Percentiles rank a stretch among this genome's conserved stretches.
phyloP scores from a whole-genome alignment of 2,797 vertebrate species.

The Gorsachius magnificus region DNA sequence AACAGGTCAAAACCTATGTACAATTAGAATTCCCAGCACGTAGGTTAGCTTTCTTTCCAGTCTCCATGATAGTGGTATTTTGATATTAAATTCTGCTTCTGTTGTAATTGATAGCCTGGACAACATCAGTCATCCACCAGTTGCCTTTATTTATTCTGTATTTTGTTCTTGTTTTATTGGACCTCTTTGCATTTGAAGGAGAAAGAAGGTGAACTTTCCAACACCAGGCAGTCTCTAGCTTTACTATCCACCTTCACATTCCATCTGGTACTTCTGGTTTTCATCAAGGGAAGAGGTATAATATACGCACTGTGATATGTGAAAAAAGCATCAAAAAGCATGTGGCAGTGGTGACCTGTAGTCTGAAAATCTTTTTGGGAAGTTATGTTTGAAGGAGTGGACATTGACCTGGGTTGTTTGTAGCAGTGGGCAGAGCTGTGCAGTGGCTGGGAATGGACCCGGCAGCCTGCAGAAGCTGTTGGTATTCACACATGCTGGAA shows the following conservation, averaged over 20 bases:
- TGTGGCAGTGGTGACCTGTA: neutral
- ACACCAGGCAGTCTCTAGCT: neutral
- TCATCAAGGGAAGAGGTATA: neutral
- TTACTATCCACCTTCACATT: neutral
- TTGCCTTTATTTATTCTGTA: neutral
- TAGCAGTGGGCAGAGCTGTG: neutral
- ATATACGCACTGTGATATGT: neutral
- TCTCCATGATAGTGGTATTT: neutral
- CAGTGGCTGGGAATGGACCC: neutral
- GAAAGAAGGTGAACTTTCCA: neutral
- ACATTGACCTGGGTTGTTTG: conserved; percentile 1
- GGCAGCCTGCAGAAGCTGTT: neutral
- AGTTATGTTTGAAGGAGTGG: neutral
- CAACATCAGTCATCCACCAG: neutral
- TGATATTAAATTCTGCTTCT: neutral
- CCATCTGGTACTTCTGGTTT: neutral
- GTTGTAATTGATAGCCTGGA: neutral
- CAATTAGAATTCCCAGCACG: neutral
- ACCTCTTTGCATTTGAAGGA: neutral
- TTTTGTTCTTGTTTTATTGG: neutral
- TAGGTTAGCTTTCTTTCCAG: neutral
- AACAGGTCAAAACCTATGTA: neutral
- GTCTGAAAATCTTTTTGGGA: neutral
- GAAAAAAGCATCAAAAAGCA: neutral
- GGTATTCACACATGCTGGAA: neutral